Base-by-base conservation (phyloP, 2,797 vertebrate species). In the Antennarius maculatus region DNA sequence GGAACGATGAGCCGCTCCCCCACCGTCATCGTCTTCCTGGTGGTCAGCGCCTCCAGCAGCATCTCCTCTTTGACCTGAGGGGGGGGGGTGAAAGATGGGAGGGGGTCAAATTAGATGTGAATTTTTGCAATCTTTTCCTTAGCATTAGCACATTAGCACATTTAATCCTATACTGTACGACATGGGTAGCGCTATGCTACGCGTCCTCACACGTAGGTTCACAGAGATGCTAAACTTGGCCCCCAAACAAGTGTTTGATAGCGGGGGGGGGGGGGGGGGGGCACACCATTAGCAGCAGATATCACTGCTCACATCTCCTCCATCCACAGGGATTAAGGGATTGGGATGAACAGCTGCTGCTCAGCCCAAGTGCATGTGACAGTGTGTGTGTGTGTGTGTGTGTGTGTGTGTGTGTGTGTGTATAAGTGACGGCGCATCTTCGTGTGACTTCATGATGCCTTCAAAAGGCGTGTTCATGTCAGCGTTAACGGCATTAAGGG, bases 1-100 rank as follows among this genome's bases (percentile, higher is more conserved):
- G 96, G 96, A n/a, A 97, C 90, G 58, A 97, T 94, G 76, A 97
- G 93, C 80, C 94, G 95, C 86, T 97, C 96, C 63, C 96, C 96
- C 0, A 97, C 96, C 1, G 96, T 97, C 85, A 97, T 94, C 0
- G 96, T 97, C 86, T 97, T 97, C 81, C 96, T 94, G 47, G 96
- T 96, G 51, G 96, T 95, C 77, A 97, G 83, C 4, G 96, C 95
- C 77, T 97, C 96, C 68, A 96, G 94, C 3, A 97, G 90, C 95
- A 96, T 95, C 86, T 97, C 96, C 89, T 97, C 96, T 87, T 95
- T 96, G 57, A 97, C 96, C 96, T 97, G 67, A 76, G 69, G 16
- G 15, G 31, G 54, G 60, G 69, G 7, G 7, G 7, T 31, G 29
- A 10, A 2, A 34, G 8, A 31, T 62, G 43, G 80, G 45, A 76